phyloP scores from a whole-genome alignment of 2,113 vertebrate genomes.

The Heliornis fulica region DNA sequence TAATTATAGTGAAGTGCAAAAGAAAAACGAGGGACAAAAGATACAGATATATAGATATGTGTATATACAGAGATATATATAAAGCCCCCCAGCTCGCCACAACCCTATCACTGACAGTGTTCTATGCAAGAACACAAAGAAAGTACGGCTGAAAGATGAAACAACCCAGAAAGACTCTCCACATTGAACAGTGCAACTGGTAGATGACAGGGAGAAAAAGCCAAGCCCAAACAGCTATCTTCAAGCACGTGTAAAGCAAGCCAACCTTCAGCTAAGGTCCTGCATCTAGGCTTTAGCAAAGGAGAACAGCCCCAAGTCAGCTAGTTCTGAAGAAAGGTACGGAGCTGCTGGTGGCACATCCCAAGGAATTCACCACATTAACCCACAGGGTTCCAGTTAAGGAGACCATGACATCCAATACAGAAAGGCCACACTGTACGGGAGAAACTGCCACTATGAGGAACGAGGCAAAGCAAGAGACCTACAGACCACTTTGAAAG shows the following conservation, averaged over 20 bases:
- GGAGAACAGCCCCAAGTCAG: neutral
- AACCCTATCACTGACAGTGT: neutral
- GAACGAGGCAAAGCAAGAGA: neutral
- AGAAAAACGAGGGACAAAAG: neutral
- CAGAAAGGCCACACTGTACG: neutral
- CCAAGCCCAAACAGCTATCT: neutral
- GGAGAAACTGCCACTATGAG: neutral
- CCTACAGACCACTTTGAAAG: neutral
- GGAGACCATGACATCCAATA: neutral
- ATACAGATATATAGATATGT: accelerated
- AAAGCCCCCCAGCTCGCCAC: neutral
- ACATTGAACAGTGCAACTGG: neutral
- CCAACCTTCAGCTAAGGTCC: neutral
- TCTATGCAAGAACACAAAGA: neutral
- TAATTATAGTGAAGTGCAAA: neutral
- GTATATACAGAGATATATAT: no score
- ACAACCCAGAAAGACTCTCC: neutral
- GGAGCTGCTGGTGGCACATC: neutral
- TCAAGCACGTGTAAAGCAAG: no score
- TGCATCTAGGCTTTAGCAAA: neutral
- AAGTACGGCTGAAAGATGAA: neutral
- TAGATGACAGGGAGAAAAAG: neutral
- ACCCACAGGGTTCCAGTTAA: neutral
- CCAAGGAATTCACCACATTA: neutral
- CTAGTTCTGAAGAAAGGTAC: neutral